A percentile compares a stretch with the other conserved stretches of the same genome.
Conservation (phyloP, 2,797 vertebrate species). For the Semotilus atromaculatus region DNA sequence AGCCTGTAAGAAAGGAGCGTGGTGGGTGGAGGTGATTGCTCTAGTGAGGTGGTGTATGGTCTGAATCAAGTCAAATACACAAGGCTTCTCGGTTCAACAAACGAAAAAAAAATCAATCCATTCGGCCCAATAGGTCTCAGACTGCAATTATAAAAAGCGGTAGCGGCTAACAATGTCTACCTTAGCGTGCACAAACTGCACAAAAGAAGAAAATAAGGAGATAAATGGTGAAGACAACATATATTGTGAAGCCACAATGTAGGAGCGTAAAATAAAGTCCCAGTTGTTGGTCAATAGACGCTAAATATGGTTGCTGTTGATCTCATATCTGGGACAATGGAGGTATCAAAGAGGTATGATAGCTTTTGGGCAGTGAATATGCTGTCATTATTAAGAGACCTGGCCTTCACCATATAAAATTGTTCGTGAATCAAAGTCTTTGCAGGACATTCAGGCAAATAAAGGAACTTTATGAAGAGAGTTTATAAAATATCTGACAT, state of each 20-base stretch:
- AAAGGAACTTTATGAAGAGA: background rate
- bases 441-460: constrained; percentile 18
- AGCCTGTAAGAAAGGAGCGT: constrained; percentile 63
- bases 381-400: constrained; percentile 1
- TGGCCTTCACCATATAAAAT: background rate
- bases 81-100: constrained; percentile 42
- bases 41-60: background rate
- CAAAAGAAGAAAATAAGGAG: constrained; percentile 52
- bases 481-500: constrained; percentile 40
- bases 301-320: constrained; percentile 42
- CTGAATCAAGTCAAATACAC: constrained; percentile 70
- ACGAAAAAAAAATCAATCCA: constrained; percentile 69
- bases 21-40: constrained; percentile 67
- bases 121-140: constrained; percentile 70
- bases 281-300: constrained; percentile 45
- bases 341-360: constrained; percentile 11
- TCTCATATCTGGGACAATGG: constrained; percentile 45
- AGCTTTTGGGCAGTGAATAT: constrained; percentile 11
- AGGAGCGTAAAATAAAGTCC: constrained; percentile 19
- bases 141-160: constrained; percentile 72
- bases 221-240: constrained; percentile 45
- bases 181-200: constrained; percentile 48
- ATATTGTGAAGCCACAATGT: constrained; percentile 25
- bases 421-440: constrained; percentile 3
- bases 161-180: constrained; percentile 64